Base-by-base conservation (phyloP, 2,113 vertebrate genomes). In the Corydoras maculifer region DNA sequence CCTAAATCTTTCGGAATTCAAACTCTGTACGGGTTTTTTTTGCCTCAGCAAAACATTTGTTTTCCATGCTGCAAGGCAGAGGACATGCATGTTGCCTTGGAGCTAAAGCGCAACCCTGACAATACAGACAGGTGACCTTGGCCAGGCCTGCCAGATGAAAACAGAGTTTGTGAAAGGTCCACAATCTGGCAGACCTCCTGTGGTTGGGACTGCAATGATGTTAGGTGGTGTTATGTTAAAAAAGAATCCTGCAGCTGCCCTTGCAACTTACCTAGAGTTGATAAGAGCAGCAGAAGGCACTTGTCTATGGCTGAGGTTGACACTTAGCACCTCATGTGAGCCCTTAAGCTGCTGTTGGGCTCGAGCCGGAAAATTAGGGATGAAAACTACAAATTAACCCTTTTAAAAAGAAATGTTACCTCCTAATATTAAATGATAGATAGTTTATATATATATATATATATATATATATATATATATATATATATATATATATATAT, bases 281-380 rank as follows among this genome's bases (percentile, higher is more conserved):
- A 96, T 94, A 94, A 95, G 88, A 92, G 89, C 88, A 90, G 85
- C 86, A 86, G 87, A 90, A 78, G 90, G 91, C 86, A 82, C 82
- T 85, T 79, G 91, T 76, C 78, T 68, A 57, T 58, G 75, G 72
- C 69, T 76, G 75, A 64, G 70, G 74, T 62, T 76, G 59, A 71
- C 75, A 71, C 74, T 63, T 68, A 76, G 70, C 78, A 77, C 72
- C 25, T 55, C 54, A 3, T 64, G 63, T 69, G 77, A 55, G 78
- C 66, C 60, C 73, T 71, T 62, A 63, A 15, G 31, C 51, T 53
- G 30, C 55, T 58, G n/a, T 54, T 62, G 54, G 55, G 73, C 5
- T 18, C 58, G 63, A 68, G 50, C 14, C 43, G 61, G 29, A n/a
- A 65, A 57, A 18, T 43, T 59, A 29, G 73, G 55, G 70, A 43